Conservation (phyloP, 2,113 vertebrate species). For the Rhinopomastus cyanomelas region DNA sequence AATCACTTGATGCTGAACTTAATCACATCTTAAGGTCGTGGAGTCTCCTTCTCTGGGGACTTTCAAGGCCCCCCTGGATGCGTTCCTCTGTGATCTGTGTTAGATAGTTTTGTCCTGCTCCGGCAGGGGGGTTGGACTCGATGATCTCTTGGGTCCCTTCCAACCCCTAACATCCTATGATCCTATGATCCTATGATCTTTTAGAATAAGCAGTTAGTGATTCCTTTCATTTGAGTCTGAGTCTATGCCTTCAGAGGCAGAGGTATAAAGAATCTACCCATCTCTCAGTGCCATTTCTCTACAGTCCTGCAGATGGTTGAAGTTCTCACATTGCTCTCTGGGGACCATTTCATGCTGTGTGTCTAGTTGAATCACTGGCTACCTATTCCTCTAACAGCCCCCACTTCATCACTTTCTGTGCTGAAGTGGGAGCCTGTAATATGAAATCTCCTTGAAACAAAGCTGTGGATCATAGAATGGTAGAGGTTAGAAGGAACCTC, state of each 20-base stretch:
- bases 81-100: too few relatives aligned
- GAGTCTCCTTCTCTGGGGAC: too few relatives aligned
- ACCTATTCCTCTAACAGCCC: neutral
- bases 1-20: neutral
- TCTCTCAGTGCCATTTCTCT: neutral
- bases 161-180: too few relatives aligned
- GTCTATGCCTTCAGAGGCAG: neutral
- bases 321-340: neutral
- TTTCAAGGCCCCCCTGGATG: too few relatives aligned
- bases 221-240: neutral
- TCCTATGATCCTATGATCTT: too few relatives aligned
- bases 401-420: neutral
- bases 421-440: neutral
- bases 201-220: neutral
- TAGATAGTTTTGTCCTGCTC: too few relatives aligned
- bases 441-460: accelerated
- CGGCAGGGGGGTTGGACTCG: too few relatives aligned
- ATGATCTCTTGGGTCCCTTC: too few relatives aligned
- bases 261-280: neutral
- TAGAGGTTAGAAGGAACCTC: too few relatives aligned
- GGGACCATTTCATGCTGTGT: neutral
- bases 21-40: too few relatives aligned
- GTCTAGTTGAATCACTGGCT: neutral
- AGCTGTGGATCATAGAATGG: neutral
- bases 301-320: neutral